A percentile compares a stretch with the other conserved stretches of the same genome.
phyloP scores from a whole-genome alignment of 2,113 vertebrate species.

The Orientallactaga bullata region DNA sequence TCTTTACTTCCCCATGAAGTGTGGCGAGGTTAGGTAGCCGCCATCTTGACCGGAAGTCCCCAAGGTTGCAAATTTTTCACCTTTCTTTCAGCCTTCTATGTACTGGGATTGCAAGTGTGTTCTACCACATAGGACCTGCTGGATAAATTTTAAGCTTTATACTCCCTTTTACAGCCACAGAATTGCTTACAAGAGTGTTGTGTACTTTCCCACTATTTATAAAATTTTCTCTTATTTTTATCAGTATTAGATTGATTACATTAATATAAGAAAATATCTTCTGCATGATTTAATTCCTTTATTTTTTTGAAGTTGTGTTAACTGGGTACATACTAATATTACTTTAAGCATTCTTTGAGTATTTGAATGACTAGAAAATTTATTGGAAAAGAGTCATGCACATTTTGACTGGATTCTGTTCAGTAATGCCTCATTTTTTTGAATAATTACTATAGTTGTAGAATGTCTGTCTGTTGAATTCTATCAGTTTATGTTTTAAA shows the following conservation, averaged over 20 bases:
- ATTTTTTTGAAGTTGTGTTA: not conserved
- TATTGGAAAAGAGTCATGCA: not conserved
- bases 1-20: no score
- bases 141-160: not conserved
- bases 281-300: not conserved
- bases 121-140: not conserved
- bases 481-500: not conserved
- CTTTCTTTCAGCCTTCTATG: not conserved
- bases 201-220: no score
- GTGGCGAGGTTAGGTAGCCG: no score
- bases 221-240: not conserved
- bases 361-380: not conserved
- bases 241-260: constrained; percentile 6
- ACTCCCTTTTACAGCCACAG: no score
- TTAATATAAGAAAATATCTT: not conserved
- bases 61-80: no score
- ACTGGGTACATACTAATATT: not conserved
- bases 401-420: not conserved
- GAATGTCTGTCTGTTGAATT: not conserved
- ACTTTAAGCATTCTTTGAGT: not conserved
- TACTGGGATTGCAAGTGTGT: not conserved
- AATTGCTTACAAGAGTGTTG: not conserved
- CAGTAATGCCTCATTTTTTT: not conserved
- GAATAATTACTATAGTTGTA: not conserved
- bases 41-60: no score